A percentile compares a stretch with the other conserved stretches of the same genome.
phyloP scores from a whole-genome alignment of 2,888 invertebrate species.

The Xestoiulus laeticollis region DNA sequence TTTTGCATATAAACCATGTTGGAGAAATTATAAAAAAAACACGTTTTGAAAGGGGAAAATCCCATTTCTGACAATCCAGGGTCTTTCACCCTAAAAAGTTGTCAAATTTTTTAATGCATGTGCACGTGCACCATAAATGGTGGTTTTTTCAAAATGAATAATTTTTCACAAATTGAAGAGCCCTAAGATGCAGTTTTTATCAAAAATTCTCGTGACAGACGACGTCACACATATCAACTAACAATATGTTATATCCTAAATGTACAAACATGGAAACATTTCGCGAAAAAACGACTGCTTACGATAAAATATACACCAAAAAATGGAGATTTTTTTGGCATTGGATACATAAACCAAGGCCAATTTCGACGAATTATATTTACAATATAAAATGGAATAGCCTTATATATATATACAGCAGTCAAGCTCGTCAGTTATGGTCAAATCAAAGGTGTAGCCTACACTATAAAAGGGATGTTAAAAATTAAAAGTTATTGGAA shows the following conservation, averaged over 20 bases:
- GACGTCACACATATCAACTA: background rate
- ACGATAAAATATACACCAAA: constrained; percentile 41
- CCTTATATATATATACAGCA: constrained; percentile 2
- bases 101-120: no score
- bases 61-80: no score
- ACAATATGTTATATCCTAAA: background rate
- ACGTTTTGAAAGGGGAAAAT: no score
- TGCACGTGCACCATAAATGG: no score
- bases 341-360: background rate
- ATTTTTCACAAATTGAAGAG: background rate
- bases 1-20: no score
- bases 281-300: background rate
- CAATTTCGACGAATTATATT: constrained; percentile 25
- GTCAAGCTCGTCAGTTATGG: background rate
- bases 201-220: background rate
- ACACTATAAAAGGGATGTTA: no score
- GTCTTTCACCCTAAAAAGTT: no score
- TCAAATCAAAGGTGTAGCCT: background rate
- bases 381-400: constrained; percentile 36
- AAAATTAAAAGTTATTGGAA: no score
- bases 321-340: constrained; percentile 28
- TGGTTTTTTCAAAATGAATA: background rate
- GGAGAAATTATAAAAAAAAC: no score
- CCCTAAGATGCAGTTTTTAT: background rate
- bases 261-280: background rate